These are phyloP conservation scores for Mystacides longicornis DNA, from an alignment of 2,888 invertebrate species.

Conservation along the genomic window DNA sequence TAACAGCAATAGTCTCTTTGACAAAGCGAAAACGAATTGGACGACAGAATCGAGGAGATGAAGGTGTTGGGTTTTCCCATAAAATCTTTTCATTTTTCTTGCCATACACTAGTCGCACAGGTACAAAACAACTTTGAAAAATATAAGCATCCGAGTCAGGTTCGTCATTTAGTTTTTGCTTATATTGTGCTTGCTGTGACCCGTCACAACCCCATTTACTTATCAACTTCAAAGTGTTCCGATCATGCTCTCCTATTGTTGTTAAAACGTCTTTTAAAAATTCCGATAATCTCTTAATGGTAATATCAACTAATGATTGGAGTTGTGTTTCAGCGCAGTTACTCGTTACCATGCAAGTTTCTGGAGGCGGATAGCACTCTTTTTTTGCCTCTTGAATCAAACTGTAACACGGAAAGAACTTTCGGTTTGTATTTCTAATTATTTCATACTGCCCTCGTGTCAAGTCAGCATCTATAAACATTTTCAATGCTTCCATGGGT, in stretches of 20 bases:
- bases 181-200: slow-evolving; percentile 14
- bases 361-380: slow-evolving; percentile 1
- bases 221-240: not conserved
- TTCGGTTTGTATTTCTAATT: not conserved
- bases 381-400: not conserved
- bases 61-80: slow-evolving; percentile 30
- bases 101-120: slow-evolving; percentile 23
- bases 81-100: slow-evolving; percentile 23
- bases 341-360: not conserved
- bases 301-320: not conserved
- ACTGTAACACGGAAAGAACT: slow-evolving; percentile 3
- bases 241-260: not conserved
- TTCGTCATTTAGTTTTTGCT: slow-evolving; percentile 22
- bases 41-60: slow-evolving; percentile 29
- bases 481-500: not conserved
- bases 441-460: slow-evolving; percentile 1
- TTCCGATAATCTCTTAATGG: not conserved
- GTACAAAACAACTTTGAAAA: slow-evolving; percentile 26
- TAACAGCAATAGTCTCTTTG: slow-evolving; percentile 26
- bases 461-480: not conserved
- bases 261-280: slow-evolving; percentile 1
- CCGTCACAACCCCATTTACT: slow-evolving; percentile 10
- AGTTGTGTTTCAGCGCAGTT: not conserved
- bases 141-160: slow-evolving; percentile 7
- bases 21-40: slow-evolving; percentile 29